Conservation (phyloP, 2,888 invertebrate species). For the Drosophila percnosoma region DNA sequence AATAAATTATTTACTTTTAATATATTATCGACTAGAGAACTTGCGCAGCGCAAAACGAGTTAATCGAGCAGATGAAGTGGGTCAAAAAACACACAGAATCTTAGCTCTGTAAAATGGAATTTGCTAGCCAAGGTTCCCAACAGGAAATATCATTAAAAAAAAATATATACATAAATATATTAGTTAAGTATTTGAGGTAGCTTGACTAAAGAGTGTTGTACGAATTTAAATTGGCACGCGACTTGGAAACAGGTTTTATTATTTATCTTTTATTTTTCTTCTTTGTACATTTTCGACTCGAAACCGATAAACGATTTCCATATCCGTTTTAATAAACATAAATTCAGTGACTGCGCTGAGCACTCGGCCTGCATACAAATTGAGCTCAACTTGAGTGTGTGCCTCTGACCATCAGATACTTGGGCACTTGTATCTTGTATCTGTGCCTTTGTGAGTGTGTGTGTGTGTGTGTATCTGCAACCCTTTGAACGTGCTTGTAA, state of each 20-base stretch:
- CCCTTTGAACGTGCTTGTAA: slow-evolving; percentile 36
- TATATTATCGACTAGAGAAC: slow-evolving; percentile 9
- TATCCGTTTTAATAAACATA: slow-evolving; percentile 70
- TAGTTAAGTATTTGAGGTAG: neutral
- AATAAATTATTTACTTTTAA: slow-evolving; percentile 1
- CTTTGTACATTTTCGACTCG: slow-evolving; percentile 6
- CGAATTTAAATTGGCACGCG: slow-evolving; percentile 42
- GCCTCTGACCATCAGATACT: slow-evolving; percentile 44
- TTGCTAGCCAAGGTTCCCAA: slow-evolving; percentile 24
- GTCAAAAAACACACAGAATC: slow-evolving; percentile 45
- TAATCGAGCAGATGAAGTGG: slow-evolving; percentile 68
- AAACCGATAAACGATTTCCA: slow-evolving; percentile 63
- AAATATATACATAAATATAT: neutral
- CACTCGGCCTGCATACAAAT: slow-evolving; percentile 64
- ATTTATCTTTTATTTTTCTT: neutral
- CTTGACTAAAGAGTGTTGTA: slow-evolving; percentile 16
- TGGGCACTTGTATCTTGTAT: slow-evolving; percentile 30
- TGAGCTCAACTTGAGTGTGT: slow-evolving; percentile 51
- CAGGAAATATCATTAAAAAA: neutral
- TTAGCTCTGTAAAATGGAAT: slow-evolving; percentile 34
- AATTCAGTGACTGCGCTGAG: slow-evolving; percentile 47
- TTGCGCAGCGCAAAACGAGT: slow-evolving; percentile 52
- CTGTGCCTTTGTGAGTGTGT: neutral
- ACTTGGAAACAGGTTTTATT: slow-evolving; percentile 47
- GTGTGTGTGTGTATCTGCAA: slow-evolving; percentile 36